Base-by-base conservation (phyloP, 2,888 invertebrate species). In the Limnephilus marmoratus region DNA sequence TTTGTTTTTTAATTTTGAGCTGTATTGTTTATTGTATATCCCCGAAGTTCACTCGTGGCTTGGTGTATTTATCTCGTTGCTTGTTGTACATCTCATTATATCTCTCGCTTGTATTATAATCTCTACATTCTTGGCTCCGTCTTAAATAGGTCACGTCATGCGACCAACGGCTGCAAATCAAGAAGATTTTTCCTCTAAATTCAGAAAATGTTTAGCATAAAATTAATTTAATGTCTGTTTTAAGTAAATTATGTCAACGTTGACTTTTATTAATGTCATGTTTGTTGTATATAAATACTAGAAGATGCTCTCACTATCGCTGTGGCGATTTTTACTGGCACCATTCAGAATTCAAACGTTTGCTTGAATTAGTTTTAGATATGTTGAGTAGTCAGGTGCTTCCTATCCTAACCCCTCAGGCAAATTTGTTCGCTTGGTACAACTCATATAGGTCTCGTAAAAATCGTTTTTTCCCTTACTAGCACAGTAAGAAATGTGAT, bases 11-110 rank as follows among this genome's bases (percentile, higher is more conserved):
- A 7, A 24, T 68, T 24, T 68, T 24, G 18, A 68, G 29, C 9
- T 24, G 24, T 49, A 68, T 12, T 83, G 85, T 83, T 90, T 90
- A 85, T 85, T 80, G 34, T n/a, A 83, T 29, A 85, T 81, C 81
- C 34, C 34, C 49, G 90, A n/a, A 49, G 29, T 41, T 37, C n/a
- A 29, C 37, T 68, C 81, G 81, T 89, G 83, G 24, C 83, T 15
- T 34, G 31, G 49, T 49, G 13, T 49, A 49, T 49, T 13, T 49
- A 49, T 24, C 83, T 41, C 83, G 83, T 37, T 34, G 34, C 31
- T 34, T 7, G 83, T 15, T 53, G 68, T 68, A n/a, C 24, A 68
- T 68, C 24, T 68, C 68, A 68, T 7, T 68, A 68, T 68, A 68
- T 68, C 68, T 7, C 68, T 24, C 9, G 68, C 68, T 68, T 68